Conservation (phyloP, 2,888 invertebrate genomes). For the Dasysyrphus albostriatus region DNA sequence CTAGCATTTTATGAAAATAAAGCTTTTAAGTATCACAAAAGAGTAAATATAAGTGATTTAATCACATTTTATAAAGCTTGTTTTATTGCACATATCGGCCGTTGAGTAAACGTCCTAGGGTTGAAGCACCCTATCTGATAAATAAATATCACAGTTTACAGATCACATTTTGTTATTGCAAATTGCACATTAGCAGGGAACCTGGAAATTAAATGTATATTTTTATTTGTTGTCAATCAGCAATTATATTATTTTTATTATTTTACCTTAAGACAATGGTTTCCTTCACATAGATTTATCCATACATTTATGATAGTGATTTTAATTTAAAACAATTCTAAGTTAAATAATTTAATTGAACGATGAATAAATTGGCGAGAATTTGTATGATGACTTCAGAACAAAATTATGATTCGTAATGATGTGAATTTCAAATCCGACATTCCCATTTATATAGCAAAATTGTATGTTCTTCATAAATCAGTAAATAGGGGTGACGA, state of each 20-base stretch:
- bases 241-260: background rate
- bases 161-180: constrained; percentile 34
- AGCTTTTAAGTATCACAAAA: constrained; percentile 55
- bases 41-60: background rate
- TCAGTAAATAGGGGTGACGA: constrained; percentile 53
- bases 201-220: constrained; percentile 2
- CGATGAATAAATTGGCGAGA: background rate
- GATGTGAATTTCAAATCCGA: constrained; percentile 33
- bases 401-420: constrained; percentile 50
- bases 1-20: constrained; percentile 24
- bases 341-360: background rate
- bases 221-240: background rate
- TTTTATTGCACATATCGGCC: constrained; percentile 57
- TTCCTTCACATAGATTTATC: constrained; percentile 20
- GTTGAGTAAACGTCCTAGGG: constrained; percentile 18
- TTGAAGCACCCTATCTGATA: background rate
- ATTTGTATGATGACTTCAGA: constrained; percentile 37
- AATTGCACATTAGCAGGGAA: constrained; percentile 37
- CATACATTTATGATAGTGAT: background rate
- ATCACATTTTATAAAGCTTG: constrained; percentile 15
- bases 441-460: constrained; percentile 54
- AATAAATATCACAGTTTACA: constrained; percentile 47
- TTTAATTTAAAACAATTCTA: background rate
- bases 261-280: constrained; percentile 15
- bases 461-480: constrained; percentile 45